These are phyloP conservation scores for Pantala flavescens DNA, from an alignment of 1,140 invertebrate genomes.

Conservation along the genomic window DNA sequence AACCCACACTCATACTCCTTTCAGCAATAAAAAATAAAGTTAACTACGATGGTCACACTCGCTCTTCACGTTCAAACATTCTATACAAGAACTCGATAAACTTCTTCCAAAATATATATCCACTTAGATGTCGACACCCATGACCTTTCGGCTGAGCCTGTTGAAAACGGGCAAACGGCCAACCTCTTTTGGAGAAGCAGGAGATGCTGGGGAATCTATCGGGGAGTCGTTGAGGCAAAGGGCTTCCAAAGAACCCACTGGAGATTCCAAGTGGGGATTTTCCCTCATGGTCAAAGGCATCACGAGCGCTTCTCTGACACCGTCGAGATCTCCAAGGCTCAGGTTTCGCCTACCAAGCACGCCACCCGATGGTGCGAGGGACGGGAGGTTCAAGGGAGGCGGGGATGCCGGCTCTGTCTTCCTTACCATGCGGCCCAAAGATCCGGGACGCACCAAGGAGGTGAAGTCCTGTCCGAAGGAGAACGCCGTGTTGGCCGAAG, in stretches of 20 bases:
- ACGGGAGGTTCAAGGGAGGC: background rate
- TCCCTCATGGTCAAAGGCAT: conserved; percentile 16
- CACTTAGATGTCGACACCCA: background rate
- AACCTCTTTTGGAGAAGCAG: conserved; percentile 31
- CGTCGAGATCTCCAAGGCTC: conserved; percentile 16
- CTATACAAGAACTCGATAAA: background rate
- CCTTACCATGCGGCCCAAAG: conserved; percentile 22
- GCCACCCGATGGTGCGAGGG: background rate
- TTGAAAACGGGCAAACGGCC: conserved; percentile 57
- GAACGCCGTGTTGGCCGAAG: conserved; percentile 29
- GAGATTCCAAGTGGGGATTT: conserved; percentile 24
- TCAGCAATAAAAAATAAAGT: background rate
- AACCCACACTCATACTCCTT: background rate
- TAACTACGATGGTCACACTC: background rate
- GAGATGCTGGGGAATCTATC: conserved; percentile 37
- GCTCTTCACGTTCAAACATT: background rate
- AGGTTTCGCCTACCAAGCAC: conserved; percentile 19
- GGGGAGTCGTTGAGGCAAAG: conserved; percentile 26
- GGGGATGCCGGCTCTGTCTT: conserved; percentile 25
- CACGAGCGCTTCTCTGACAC: conserved; percentile 5
- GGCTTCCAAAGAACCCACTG: conserved; percentile 25
- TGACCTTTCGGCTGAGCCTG: conserved; percentile 41
- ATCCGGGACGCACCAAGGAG: conserved; percentile 25
- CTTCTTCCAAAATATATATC: background rate
- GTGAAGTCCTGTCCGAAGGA: conserved; percentile 35